phyloP scores from a whole-genome alignment of 35 echinoderm and acorn worm genomes.

The Diadema setosum region DNA sequence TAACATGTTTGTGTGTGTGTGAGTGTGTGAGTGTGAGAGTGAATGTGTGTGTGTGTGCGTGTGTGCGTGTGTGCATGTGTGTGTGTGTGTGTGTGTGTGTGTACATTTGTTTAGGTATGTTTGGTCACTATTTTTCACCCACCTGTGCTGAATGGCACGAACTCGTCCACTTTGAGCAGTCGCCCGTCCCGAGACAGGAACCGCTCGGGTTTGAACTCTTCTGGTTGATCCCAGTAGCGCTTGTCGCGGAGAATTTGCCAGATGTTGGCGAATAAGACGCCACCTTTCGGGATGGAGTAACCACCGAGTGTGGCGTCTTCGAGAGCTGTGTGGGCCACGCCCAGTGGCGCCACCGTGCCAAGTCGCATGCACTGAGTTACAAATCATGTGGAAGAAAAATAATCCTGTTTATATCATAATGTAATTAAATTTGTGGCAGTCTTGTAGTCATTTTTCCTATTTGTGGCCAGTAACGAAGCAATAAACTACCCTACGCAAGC shows the following conservation, averaged over 20 bases:
- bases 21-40: too few species aligned
- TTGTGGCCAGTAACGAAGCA: too few species aligned
- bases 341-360: slow-evolving; percentile 49
- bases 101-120: too few species aligned
- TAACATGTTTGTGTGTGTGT: too few species aligned
- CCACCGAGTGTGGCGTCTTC: slow-evolving; percentile 53
- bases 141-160: slow-evolving; percentile 83
- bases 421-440: too few species aligned
- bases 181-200: slow-evolving; percentile 60
- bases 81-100: too few species aligned
- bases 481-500: too few species aligned
- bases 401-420: too few species aligned
- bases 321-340: slow-evolving; percentile 59
- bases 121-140: not conserved
- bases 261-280: slow-evolving; percentile 59
- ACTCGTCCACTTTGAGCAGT: slow-evolving; percentile 46
- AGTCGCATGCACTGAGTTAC: slow-evolving; percentile 41
- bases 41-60: too few species aligned
- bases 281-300: slow-evolving; percentile 64
- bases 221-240: slow-evolving; percentile 58
- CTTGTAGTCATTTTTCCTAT: too few species aligned
- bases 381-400: too few species aligned
- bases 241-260: slow-evolving; percentile 51
- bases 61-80: too few species aligned
- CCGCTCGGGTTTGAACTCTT: slow-evolving; percentile 69